phyloP scores from a whole-genome alignment of 2,113 vertebrate genomes.

The Cinclus cinclus region DNA sequence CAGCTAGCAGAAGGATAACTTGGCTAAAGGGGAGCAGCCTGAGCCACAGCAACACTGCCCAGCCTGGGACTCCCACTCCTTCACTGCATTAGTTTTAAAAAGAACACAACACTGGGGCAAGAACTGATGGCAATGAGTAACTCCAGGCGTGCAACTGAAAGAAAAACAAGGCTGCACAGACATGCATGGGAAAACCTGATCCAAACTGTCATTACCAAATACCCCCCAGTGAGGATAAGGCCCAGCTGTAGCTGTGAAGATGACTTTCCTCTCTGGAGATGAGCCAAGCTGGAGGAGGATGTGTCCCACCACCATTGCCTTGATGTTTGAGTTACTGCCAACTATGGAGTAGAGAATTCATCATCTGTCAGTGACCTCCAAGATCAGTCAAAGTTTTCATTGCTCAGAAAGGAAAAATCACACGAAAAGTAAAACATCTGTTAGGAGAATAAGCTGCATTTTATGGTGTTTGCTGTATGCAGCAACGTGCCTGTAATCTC shows the following conservation, averaged over 20 bases:
- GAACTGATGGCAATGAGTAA: neutral
- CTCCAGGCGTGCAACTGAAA: neutral
- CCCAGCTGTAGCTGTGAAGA: constrained; percentile 61
- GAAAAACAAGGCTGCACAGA: neutral
- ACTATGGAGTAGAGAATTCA: constrained; percentile 21
- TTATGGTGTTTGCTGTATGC: constrained; percentile 15
- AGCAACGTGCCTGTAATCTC: constrained; percentile 21
- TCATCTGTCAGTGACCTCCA: constrained; percentile 62
- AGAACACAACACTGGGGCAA: neutral
- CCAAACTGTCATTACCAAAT: constrained; percentile 21
- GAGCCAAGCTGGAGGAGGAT: constrained; percentile 44
- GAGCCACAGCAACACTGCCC: neutral
- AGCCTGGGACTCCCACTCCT: neutral
- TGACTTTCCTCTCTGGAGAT: constrained; percentile 56
- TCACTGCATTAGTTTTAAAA: neutral
- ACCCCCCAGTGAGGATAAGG: neutral
- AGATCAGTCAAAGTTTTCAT: constrained; percentile 56
- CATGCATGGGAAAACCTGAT: constrained; percentile 60
- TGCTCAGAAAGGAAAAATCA: constrained; percentile 44
- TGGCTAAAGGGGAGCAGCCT: neutral
- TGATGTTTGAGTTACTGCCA: constrained; percentile 51
- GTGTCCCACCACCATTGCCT: constrained; percentile 30
- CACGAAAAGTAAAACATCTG: constrained; percentile 38
- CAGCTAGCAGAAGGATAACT: neutral
- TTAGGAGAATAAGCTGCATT: neutral